A percentile compares a stretch with the other conserved stretches of the same genome.
These are phyloP conservation scores for Phocoena phocoena DNA, from an alignment of 2,113 vertebrate species.

Conservation along the genomic window DNA sequence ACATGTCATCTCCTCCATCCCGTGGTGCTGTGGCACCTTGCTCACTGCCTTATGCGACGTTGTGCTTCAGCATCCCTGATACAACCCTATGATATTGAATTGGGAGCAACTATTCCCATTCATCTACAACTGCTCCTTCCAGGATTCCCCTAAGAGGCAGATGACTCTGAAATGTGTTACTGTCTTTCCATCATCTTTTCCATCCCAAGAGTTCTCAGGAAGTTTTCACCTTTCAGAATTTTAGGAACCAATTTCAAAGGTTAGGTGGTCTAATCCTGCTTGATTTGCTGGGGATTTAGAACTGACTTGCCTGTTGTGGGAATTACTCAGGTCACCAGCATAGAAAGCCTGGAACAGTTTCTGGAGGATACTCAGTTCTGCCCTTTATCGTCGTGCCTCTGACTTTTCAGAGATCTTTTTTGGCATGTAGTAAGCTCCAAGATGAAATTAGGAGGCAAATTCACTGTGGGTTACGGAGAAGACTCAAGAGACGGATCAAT, in stretches of 20 bases:
- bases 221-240: background rate
- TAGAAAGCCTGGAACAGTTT: background rate
- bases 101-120: background rate
- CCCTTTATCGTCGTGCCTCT: background rate
- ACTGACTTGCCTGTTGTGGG: background rate
- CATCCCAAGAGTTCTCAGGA: background rate
- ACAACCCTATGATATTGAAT: background rate
- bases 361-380: background rate
- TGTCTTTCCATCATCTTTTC: background rate
- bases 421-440: background rate
- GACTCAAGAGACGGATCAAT: background rate
- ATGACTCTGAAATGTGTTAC: background rate
- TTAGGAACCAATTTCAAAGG: background rate
- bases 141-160: background rate
- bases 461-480: background rate
- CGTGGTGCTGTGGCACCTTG: fast-evolving
- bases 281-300: background rate
- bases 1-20: background rate
- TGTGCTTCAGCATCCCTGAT: background rate
- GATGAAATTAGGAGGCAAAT: background rate
- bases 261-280: background rate
- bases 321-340: background rate
- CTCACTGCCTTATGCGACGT: background rate
- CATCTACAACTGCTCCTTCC: background rate
- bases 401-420: background rate